A percentile compares a stretch with the other conserved stretches of the same genome.
These are phyloP conservation scores for Lithophane ornitopus DNA, from an alignment of 2,888 invertebrate species.

Conservation along the genomic window DNA sequence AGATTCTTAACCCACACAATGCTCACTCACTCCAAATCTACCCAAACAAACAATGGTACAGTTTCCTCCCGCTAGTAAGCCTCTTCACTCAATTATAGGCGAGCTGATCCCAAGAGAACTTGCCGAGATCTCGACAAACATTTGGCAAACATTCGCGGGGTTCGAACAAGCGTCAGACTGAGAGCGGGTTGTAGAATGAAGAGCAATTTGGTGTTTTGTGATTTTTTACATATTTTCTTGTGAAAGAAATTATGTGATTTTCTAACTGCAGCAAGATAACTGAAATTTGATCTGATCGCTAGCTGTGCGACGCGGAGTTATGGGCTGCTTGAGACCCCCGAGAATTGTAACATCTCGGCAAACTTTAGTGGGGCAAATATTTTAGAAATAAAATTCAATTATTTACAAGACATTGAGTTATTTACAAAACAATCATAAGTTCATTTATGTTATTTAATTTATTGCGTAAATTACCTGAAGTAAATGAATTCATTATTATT, in stretches of 20 bases:
- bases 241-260: too few species aligned
- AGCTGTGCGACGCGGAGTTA: neutral
- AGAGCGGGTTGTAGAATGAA: neutral
- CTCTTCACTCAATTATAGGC: conserved; percentile 49
- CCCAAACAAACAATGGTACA: conserved; percentile 29
- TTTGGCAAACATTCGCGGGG: conserved; percentile 27
- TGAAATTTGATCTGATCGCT: neutral
- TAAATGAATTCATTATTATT: too few species aligned
- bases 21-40: neutral
- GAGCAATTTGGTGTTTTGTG: neutral
- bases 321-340: neutral
- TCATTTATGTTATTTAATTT: too few species aligned
- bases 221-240: neutral
- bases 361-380: neutral
- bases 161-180: neutral
- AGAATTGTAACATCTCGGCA: neutral
- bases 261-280: too few species aligned
- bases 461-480: too few species aligned
- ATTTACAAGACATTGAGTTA: too few species aligned
- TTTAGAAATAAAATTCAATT: too few species aligned
- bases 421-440: too few species aligned
- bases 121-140: conserved; percentile 47
- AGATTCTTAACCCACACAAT: neutral
- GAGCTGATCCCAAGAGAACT: conserved; percentile 36
- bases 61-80: neutral